phyloP scores from a whole-genome alignment of 2,113 vertebrate genomes.

The Burhinus bistriatus region DNA sequence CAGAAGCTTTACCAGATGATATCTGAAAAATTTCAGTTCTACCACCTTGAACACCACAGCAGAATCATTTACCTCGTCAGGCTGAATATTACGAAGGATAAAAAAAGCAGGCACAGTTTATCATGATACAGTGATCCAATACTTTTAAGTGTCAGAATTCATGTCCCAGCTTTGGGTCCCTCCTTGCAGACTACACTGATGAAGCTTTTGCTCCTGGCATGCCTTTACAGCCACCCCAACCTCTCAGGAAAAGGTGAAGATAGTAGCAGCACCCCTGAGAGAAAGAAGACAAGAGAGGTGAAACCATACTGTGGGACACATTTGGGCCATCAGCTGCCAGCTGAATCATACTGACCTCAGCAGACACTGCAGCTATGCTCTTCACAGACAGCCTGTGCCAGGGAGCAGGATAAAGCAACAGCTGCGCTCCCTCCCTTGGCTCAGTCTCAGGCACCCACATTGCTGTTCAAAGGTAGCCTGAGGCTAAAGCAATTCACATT shows the following conservation, averaged over 20 bases:
- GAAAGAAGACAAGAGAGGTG: neutral
- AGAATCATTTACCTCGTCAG: neutral
- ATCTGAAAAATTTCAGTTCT: neutral
- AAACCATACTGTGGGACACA: neutral
- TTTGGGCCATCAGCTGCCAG: neutral
- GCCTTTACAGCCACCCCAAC: neutral
- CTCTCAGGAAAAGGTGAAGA: neutral
- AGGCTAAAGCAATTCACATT: neutral
- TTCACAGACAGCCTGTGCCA: neutral
- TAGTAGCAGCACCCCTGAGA: neutral
- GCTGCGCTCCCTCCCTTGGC: neutral
- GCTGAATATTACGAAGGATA: neutral
- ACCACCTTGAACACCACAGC: neutral
- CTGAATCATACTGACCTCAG: neutral
- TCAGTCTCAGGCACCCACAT: neutral
- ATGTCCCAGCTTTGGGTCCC: neutral
- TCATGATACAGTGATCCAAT: neutral
- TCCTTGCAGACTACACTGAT: neutral
- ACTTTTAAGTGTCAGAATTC: neutral
- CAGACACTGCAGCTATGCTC: fast-evolving
- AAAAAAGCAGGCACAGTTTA: neutral
- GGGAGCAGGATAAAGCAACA: neutral
- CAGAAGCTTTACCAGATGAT: neutral
- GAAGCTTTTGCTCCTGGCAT: neutral
- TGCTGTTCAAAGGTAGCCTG: neutral